A percentile compares a stretch with the other conserved stretches of the same genome.
Evolutionary conservation across 1,140 invertebrate species (phyloP).

Genomic region (Pseudachorutes palmiensis): DNA sequence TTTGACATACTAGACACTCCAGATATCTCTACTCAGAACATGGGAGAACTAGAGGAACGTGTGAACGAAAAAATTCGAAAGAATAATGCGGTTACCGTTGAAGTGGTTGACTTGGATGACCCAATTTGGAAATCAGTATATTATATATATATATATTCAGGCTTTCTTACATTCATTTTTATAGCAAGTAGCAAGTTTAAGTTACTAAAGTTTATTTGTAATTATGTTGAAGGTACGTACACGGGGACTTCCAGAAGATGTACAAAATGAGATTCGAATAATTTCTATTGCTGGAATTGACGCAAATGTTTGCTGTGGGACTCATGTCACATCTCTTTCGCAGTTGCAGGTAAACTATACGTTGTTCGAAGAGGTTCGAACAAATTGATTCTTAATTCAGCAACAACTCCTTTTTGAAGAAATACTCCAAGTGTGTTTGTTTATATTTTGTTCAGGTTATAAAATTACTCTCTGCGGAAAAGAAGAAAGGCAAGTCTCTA

Average conservation of each 20-base stretch:
- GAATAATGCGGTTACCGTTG: constrained; percentile 53
- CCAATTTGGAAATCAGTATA: constrained; percentile 51
- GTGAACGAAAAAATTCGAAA: constrained; percentile 61
- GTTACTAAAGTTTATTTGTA: too few relatives aligned
- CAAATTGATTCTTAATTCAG: too few relatives aligned
- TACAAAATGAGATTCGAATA: constrained; percentile 60
- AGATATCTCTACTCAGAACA: constrained; percentile 46
- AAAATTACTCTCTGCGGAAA: constrained; percentile 60
- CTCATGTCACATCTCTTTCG: constrained; percentile 66
- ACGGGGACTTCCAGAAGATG: constrained; percentile 65
- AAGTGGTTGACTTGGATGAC: constrained; percentile 54
- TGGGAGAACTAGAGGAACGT: constrained; percentile 51
- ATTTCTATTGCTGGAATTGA: constrained; percentile 64
- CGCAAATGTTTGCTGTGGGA: constrained; percentile 76
- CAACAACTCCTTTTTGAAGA: neutral
- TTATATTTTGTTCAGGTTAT: constrained; percentile 45
- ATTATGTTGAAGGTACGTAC: constrained; percentile 46
- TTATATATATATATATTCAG: too few relatives aligned
- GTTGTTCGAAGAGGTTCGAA: neutral
- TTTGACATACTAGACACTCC: constrained; percentile 41
- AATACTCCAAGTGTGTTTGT: neutral
- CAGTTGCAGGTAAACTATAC: constrained; percentile 64
- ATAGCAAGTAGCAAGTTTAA: too few relatives aligned
- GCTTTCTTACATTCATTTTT: too few relatives aligned
- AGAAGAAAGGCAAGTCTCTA: constrained; percentile 63